phyloP scores from a whole-genome alignment of 2,113 vertebrate species.

The Pomatorhinus ruficollis region DNA sequence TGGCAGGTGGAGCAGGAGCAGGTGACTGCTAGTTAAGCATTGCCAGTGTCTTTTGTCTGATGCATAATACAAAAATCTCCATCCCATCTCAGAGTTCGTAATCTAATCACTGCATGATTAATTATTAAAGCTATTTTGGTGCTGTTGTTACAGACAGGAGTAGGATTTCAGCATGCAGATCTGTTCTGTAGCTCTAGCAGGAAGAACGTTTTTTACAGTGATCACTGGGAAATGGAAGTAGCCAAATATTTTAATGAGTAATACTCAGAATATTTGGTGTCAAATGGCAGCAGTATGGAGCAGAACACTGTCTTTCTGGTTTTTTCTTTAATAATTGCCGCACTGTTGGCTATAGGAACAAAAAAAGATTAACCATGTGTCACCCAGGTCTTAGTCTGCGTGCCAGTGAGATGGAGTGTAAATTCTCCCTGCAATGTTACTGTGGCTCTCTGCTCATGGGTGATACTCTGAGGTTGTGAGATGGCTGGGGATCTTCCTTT shows the following conservation, averaged over 20 bases:
- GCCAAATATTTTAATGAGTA: neutral
- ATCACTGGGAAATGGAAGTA: neutral
- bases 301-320: neutral
- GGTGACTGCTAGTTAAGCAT: constrained; percentile 44
- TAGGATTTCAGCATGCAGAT: neutral
- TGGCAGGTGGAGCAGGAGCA: constrained; percentile 34
- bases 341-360: neutral
- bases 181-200: neutral
- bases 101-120: constrained; percentile 36
- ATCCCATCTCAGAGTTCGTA: neutral
- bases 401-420: neutral
- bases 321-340: neutral
- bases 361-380: fast-evolving
- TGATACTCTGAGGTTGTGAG: neutral
- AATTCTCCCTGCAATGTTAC: neutral
- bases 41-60: constrained; percentile 48
- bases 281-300: neutral
- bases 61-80: neutral
- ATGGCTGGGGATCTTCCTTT: neutral
- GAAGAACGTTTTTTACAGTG: neutral
- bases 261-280: neutral
- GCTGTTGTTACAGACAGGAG: neutral
- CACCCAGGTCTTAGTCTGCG: neutral
- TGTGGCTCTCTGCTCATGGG: neutral
- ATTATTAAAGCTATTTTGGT: constrained; percentile 21